These are phyloP conservation scores for Tonatia bakeri DNA, from an alignment of 2,113 vertebrate species.

Conservation along the genomic window DNA sequence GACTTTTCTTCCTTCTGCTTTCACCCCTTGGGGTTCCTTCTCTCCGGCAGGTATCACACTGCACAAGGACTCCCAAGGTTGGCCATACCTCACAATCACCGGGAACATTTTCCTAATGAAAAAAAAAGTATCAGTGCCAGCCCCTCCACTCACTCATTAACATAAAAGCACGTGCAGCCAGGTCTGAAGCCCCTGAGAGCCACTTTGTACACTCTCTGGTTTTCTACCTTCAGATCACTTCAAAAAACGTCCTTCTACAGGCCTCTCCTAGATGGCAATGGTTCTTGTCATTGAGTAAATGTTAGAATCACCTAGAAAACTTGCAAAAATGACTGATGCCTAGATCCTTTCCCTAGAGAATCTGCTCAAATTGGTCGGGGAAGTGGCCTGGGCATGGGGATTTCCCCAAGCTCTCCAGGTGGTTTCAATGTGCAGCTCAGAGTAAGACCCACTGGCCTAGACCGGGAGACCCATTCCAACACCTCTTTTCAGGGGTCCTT, in stretches of 20 bases:
- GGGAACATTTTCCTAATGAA: not conserved
- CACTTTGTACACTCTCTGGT: not conserved
- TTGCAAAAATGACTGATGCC: not conserved
- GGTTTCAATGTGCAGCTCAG: not conserved
- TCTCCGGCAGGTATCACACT: not conserved
- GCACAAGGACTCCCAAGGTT: not conserved
- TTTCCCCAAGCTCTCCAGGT: not conserved
- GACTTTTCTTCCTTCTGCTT: not conserved
- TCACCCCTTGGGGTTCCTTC: not conserved
- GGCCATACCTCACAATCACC: not conserved
- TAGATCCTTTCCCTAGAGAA: not conserved
- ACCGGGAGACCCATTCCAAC: not conserved
- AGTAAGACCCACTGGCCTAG: not conserved
- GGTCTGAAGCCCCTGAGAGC: not conserved
- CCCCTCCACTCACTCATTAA: not conserved
- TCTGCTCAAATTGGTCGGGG: not conserved
- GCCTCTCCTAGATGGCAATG: not conserved
- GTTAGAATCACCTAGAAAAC: not conserved
- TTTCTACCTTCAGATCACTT: not conserved
- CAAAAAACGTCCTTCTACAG: not conserved
- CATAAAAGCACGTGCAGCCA: not conserved
- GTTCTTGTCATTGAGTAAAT: not conserved
- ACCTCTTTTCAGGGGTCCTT: not conserved
- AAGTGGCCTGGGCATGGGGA: not conserved
- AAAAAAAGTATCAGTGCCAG: not conserved